phyloP scores from a whole-genome alignment of 1,140 invertebrate species.

The Pectinophora gossypiella region DNA sequence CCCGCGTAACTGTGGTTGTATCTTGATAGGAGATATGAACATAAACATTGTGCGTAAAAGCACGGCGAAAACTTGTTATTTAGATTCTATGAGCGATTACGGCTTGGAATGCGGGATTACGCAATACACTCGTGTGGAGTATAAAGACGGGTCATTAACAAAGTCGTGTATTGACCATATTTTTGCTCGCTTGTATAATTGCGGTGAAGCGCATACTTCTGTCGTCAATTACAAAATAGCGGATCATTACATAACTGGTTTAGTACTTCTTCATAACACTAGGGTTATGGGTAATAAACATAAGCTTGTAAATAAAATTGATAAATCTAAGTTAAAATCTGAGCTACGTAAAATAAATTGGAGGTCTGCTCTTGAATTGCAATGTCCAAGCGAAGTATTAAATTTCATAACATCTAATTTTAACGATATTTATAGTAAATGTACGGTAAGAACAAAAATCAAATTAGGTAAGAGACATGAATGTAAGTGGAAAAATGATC shows the following conservation, averaged over 20 bases:
- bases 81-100: constrained; percentile 5
- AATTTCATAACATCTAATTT: neutral
- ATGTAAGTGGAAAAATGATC: neutral
- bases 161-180: constrained; percentile 3
- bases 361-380: neutral
- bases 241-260: constrained; percentile 2
- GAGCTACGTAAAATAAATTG: neutral
- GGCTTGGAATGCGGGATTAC: constrained; percentile 12
- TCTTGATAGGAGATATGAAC: constrained; percentile 10
- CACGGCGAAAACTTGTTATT: neutral
- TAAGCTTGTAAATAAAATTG: neutral
- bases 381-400: neutral
- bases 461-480: neutral
- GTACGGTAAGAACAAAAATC: neutral
- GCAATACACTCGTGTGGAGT: constrained; percentile 16
- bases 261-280: neutral
- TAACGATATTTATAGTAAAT: neutral
- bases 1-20: neutral
- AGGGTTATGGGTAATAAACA: neutral
- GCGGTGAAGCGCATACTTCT: neutral
- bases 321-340: neutral
- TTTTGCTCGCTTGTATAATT: neutral
- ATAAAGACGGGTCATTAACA: neutral
- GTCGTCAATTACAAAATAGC: neutral
- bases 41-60: constrained; percentile 2